Evolutionary conservation across 2,113 vertebrate species (phyloP).

Genomic region (Hiodon alosoides): DNA sequence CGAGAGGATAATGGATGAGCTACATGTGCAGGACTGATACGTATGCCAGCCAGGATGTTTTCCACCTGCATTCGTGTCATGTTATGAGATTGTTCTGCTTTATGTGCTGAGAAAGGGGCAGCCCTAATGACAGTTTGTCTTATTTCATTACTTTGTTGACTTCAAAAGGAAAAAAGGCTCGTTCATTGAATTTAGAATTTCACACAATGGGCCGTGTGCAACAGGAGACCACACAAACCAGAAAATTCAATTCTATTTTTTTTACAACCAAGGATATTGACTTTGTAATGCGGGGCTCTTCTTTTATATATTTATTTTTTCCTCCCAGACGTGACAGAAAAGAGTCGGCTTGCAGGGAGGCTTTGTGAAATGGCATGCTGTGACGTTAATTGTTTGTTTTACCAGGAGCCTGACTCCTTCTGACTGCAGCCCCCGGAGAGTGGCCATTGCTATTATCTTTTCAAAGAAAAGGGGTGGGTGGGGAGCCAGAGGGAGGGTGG

Average conservation of each 20-base stretch:
- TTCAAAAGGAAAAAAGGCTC: no score
- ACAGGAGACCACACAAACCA: not conserved
- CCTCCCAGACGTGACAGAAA: not conserved
- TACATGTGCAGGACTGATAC: no score
- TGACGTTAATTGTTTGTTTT: conserved; percentile 38
- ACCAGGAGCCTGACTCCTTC: conserved; percentile 24
- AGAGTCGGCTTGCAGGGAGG: conserved; percentile 5
- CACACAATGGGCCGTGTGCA: not conserved
- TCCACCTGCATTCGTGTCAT: no score
- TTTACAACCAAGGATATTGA: not conserved
- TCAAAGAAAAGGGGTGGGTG: conserved; percentile 6
- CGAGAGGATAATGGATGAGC: no score
- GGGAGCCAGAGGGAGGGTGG: no score
- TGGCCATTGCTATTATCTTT: conserved; percentile 18
- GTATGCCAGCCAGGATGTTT: no score
- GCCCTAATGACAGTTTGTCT: no score
- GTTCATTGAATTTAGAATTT: not conserved
- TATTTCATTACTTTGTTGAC: no score
- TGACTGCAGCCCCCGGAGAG: not conserved
- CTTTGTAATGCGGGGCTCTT: not conserved
- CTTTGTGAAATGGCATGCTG: conserved; percentile 23
- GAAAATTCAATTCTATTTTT: not conserved
- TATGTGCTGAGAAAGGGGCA: no score
- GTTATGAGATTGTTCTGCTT: no score
- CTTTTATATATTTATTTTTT: conserved; percentile 1